phyloP scores from a whole-genome alignment of 2,888 invertebrate species.

The Euspilapteryx auroguttella region DNA sequence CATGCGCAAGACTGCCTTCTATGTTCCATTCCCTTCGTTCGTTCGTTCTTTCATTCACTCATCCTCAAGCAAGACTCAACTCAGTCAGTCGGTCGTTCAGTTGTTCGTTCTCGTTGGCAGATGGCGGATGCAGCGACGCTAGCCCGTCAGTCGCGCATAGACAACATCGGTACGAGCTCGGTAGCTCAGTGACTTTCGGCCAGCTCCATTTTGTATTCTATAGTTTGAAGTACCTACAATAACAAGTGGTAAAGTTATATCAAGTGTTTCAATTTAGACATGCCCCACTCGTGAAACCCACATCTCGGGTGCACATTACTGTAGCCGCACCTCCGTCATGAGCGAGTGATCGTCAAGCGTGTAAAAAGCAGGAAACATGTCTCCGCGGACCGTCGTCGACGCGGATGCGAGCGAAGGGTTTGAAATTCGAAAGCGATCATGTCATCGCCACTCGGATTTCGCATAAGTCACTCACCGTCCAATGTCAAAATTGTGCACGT shows the following conservation, averaged over 20 bases:
- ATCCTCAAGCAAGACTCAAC: too few species aligned
- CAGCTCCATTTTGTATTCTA: slow-evolving; percentile 58
- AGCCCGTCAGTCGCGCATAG: slow-evolving; percentile 54
- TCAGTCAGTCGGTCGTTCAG: neutral
- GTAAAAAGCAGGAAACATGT: slow-evolving; percentile 56
- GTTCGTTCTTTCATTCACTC: too few species aligned
- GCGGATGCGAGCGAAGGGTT: slow-evolving; percentile 58
- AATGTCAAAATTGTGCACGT: slow-evolving; percentile 57
- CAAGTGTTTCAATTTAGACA: slow-evolving; percentile 47
- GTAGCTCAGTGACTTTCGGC: slow-evolving; percentile 41
- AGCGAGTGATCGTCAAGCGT: slow-evolving; percentile 57
- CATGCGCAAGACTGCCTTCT: too few species aligned
- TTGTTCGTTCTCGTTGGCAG: slow-evolving; percentile 58
- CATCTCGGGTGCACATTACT: slow-evolving; percentile 47
- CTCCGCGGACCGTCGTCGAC: slow-evolving; percentile 51
- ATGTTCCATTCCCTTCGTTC: too few species aligned
- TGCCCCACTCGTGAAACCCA: slow-evolving; percentile 48
- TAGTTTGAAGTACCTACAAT: slow-evolving; percentile 37
- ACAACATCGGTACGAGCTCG: slow-evolving; percentile 46
- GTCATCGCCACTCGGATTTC: slow-evolving; percentile 59
- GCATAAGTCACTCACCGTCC: slow-evolving; percentile 59
- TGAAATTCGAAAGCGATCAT: slow-evolving; percentile 62
- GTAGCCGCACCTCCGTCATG: slow-evolving; percentile 60
- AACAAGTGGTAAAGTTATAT: slow-evolving; percentile 25
- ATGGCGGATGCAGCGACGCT: slow-evolving; percentile 59